Conservation (phyloP, 2,113 vertebrate genomes). For the Bubo blakistoni region DNA sequence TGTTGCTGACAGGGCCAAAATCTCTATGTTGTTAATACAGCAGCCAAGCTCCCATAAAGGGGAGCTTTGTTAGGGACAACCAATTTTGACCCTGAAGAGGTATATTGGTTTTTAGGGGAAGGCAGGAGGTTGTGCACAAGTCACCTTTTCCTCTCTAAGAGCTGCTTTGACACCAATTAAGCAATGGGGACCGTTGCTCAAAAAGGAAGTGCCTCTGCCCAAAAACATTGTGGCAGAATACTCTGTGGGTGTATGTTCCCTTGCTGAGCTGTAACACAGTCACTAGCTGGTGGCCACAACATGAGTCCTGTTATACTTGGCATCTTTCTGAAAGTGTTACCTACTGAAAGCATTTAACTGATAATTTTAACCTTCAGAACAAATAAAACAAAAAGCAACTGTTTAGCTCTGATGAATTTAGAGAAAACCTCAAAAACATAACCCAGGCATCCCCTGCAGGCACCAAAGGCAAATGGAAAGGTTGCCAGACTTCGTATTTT, state of each 20-base stretch:
- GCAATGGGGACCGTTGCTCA: neutral
- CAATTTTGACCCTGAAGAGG: neutral
- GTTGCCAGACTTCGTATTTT: neutral
- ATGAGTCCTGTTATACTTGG: neutral
- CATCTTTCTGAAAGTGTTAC: neutral
- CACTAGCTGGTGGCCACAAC: neutral
- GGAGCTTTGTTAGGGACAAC: neutral
- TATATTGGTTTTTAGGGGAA: neutral
- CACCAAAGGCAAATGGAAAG: neutral
- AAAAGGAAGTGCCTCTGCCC: neutral
- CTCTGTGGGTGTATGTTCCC: neutral
- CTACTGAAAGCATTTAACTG: neutral
- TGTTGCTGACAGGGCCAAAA: neutral
- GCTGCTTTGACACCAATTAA: neutral
- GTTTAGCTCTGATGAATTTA: neutral
- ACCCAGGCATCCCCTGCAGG: neutral
- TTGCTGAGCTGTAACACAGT: fast-evolving
- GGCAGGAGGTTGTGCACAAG: neutral
- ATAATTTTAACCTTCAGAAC: neutral
- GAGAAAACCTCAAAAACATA: neutral
- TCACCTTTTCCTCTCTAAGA: neutral
- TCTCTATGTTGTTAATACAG: fast-evolving
- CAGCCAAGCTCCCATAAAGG: neutral
- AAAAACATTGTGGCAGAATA: fast-evolving
- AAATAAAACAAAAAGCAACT: neutral